Conservation (phyloP, 2,797 vertebrate species). For the Decapterus maruadsi region DNA sequence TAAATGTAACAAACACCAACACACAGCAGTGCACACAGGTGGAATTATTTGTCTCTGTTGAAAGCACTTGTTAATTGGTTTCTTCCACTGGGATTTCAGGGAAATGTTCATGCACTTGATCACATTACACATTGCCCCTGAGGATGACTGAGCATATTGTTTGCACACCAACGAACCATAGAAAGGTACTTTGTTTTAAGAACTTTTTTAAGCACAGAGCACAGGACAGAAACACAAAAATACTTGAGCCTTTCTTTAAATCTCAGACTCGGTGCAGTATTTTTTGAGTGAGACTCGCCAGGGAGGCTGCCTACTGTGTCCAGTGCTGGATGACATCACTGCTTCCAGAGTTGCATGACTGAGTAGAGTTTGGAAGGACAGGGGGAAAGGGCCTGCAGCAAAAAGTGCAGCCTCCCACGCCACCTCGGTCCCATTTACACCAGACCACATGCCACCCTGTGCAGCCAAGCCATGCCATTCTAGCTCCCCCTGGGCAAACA, state of each 20-base stretch:
- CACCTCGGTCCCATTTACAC: constrained; percentile 60
- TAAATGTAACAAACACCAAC: not conserved
- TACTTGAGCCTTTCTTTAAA: constrained; percentile 33
- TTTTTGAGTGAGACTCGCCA: constrained; percentile 22
- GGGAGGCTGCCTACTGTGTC: constrained; percentile 34
- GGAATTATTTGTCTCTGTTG: constrained; percentile 29
- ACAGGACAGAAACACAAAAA: not conserved
- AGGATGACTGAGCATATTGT: constrained; percentile 38
- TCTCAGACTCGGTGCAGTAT: constrained; percentile 23
- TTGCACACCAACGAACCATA: constrained; percentile 22
- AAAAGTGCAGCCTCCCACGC: constrained; percentile 66
- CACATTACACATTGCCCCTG: constrained; percentile 18
- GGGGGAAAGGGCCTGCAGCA: constrained; percentile 40
- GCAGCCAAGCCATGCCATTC: constrained; percentile 71
- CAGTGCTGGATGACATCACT: constrained; percentile 64
- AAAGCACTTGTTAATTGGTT: constrained; percentile 49
- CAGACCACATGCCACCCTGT: constrained; percentile 76
- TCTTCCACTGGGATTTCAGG: constrained; percentile 38
- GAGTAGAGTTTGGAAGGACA: constrained; percentile 49
- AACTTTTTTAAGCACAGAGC: not conserved
- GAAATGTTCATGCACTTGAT: constrained; percentile 35
- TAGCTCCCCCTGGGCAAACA: constrained; percentile 75
- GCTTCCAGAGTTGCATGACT: constrained; percentile 51
- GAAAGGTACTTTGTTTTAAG: not conserved
- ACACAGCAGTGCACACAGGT: constrained; percentile 3